Conservation (phyloP, 1,140 invertebrate species). For the Heterodera schachtii region DNA sequence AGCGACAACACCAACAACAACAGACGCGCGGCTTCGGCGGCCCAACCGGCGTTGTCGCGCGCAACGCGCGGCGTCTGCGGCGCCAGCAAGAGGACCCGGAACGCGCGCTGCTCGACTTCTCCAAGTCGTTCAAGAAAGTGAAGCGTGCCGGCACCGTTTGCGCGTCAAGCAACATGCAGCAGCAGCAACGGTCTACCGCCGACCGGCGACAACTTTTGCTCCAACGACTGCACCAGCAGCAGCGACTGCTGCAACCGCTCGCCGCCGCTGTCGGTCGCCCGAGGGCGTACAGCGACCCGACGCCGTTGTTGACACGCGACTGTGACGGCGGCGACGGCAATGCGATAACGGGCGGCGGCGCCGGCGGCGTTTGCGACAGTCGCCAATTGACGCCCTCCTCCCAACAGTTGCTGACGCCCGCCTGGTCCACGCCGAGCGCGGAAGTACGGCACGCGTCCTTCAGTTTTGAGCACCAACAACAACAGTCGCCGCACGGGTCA, state of each 20-base stretch:
- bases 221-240: background rate
- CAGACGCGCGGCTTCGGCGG: background rate
- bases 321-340: background rate
- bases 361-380: background rate
- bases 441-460: constrained; percentile 1
- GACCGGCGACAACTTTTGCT: background rate
- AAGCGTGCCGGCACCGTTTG: constrained; percentile 43
- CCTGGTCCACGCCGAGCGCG: background rate
- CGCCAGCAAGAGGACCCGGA: constrained; percentile 9
- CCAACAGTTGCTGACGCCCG: background rate
- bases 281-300: background rate
- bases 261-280: background rate
- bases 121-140: constrained; percentile 63
- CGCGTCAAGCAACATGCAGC: background rate
- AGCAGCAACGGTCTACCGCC: constrained; percentile 1
- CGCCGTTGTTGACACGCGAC: background rate
- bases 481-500: background rate
- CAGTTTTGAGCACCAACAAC: background rate
- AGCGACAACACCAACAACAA: background rate
- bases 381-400: background rate
- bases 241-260: background rate
- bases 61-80: background rate
- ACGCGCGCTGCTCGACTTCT: constrained; percentile 57
- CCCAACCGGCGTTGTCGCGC: background rate
- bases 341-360: background rate